Percentiles rank a stretch among this genome's conserved stretches.
Evolutionary conservation across 2,797 vertebrate genomes (phyloP).

Genomic region (Pristis pectinata): DNA sequence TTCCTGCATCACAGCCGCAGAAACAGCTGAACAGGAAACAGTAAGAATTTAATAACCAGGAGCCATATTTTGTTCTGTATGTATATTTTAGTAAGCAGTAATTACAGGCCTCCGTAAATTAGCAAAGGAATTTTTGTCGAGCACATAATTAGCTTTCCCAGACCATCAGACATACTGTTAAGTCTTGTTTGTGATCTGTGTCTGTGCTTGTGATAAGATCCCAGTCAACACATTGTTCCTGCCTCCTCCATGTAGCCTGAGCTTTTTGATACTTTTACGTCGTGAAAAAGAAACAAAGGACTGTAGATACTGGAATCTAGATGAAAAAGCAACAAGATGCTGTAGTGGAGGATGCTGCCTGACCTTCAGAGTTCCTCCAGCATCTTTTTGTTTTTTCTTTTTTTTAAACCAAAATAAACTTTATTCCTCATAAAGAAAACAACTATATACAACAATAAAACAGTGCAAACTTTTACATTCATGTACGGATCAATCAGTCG

Average conservation of each 20-base stretch:
- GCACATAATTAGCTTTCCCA: neutral
- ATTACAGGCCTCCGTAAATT: neutral
- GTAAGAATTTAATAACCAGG: neutral
- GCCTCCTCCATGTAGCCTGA: neutral
- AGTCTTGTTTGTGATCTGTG: conserved; percentile 1
- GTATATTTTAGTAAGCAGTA: neutral
- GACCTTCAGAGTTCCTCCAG: too few species aligned
- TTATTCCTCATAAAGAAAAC: too few species aligned
- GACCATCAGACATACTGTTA: neutral
- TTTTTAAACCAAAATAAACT: too few species aligned
- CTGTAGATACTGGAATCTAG: too few species aligned
- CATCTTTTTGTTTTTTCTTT: too few species aligned
- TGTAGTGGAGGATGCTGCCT: too few species aligned
- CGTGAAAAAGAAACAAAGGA: too few species aligned
- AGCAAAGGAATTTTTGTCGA: neutral
- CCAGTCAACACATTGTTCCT: neutral
- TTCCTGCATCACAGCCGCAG: neutral
- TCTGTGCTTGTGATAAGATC: neutral
- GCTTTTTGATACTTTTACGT: neutral
- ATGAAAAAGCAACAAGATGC: too few species aligned
- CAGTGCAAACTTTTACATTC: too few species aligned
- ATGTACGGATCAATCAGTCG: too few species aligned
- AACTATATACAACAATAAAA: too few species aligned
- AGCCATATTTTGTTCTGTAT: neutral
- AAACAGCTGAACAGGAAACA: neutral